A percentile compares a stretch with the other conserved stretches of the same genome.
These are phyloP conservation scores for Rana temporaria DNA, from an alignment of 2,113 vertebrate species.

Conservation along the genomic window DNA sequence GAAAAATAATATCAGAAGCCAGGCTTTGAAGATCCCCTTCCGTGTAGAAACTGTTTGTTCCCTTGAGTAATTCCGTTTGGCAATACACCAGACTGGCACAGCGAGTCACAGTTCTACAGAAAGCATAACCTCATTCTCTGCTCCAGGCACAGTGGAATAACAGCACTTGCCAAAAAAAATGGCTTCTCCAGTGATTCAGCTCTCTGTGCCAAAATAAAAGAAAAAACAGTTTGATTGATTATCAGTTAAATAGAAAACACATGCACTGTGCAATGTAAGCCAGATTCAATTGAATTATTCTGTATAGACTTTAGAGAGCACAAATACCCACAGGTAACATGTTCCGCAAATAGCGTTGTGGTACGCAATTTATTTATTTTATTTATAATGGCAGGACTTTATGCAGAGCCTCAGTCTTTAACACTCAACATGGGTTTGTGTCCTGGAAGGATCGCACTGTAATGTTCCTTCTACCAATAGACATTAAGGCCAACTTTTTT, in stretches of 20 bases:
- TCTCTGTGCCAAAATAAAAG: background rate
- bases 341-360: background rate
- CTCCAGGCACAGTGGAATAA: constrained; percentile 11
- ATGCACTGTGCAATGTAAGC: background rate
- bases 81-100: constrained; percentile 2
- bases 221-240: constrained; percentile 17
- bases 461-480: too few species aligned
- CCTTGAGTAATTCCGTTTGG: background rate
- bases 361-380: too few species aligned
- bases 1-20: background rate
- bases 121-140: constrained; percentile 25
- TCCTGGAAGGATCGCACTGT: too few species aligned
- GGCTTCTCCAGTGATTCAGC: constrained; percentile 1
- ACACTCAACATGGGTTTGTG: too few species aligned
- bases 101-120: background rate
- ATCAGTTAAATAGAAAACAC: constrained; percentile 11
- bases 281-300: constrained; percentile 7
- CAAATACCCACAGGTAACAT: background rate
- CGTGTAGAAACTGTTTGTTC: constrained; percentile 18
- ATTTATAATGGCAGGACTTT: too few species aligned
- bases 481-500: too few species aligned
- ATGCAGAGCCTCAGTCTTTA: too few species aligned
- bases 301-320: background rate
- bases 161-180: background rate
- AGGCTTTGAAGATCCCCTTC: background rate